Percentiles rank a stretch among this genome's conserved stretches.
These are phyloP conservation scores for Mirza zaza DNA, from an alignment of 2,113 vertebrate species.

Conservation along the genomic window DNA sequence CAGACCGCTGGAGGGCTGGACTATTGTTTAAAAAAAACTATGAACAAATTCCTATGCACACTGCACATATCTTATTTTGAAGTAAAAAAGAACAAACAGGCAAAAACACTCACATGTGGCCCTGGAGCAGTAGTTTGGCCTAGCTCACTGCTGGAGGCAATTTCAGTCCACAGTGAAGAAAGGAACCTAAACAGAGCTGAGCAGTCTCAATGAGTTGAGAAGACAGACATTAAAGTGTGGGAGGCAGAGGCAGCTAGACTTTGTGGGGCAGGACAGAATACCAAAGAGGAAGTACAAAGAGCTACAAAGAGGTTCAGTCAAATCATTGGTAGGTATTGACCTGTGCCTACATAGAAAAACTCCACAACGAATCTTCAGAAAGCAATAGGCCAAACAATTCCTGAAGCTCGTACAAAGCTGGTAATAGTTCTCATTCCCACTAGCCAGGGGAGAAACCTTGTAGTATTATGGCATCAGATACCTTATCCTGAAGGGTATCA, in stretches of 20 bases:
- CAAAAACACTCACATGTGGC: no score
- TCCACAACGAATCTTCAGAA: not conserved
- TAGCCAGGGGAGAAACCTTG: not conserved
- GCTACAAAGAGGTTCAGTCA: not conserved
- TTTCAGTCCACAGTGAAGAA: not conserved
- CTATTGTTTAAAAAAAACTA: no score
- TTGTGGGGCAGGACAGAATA: not conserved
- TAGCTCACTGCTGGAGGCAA: not conserved
- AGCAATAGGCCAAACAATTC: not conserved
- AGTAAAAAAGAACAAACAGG: no score
- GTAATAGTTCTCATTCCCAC: not conserved
- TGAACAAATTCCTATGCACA: no score
- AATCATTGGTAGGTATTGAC: not conserved
- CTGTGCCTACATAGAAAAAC: not conserved
- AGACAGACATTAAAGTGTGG: not conserved
- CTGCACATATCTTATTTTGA: no score
- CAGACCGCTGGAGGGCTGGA: no score
- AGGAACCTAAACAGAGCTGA: not conserved
- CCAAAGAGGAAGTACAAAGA: not conserved
- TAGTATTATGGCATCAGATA: not conserved
- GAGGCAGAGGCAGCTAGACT: not conserved
- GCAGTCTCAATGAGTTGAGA: not conserved
- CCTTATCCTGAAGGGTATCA: not conserved
- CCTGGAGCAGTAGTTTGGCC: no score
- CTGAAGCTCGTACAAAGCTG: not conserved